Conservation (phyloP, 2,113 vertebrate species). For the Morone chrysops region DNA sequence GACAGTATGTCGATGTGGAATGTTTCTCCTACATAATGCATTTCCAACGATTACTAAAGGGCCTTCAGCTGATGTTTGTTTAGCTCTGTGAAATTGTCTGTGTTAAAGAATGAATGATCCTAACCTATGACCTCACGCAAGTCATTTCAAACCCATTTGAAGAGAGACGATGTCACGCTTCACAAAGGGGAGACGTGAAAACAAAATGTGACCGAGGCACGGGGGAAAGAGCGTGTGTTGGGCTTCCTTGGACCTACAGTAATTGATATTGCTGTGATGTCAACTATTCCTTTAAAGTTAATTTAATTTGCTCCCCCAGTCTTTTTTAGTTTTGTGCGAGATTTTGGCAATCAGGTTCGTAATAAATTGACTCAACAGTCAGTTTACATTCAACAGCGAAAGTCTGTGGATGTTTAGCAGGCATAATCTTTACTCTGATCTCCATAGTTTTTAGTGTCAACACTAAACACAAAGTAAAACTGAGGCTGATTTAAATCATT, state of each 20-base stretch:
- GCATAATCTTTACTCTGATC: background rate
- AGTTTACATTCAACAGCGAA: too few relatives aligned
- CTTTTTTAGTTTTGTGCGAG: background rate
- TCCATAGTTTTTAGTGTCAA: background rate
- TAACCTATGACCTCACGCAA: constrained; percentile 71
- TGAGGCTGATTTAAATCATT: too few relatives aligned
- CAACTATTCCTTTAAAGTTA: background rate
- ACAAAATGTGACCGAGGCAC: constrained; percentile 48
- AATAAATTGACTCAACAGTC: background rate
- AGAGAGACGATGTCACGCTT: constrained; percentile 35
- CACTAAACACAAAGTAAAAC: too few relatives aligned
- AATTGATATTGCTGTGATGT: background rate
- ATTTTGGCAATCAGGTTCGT: background rate
- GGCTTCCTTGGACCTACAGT: constrained; percentile 31
- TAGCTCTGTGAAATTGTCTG: constrained; percentile 67
- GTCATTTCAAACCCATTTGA: constrained; percentile 53
- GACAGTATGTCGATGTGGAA: constrained; percentile 70
- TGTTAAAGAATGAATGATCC: constrained; percentile 77
- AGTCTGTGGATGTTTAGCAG: background rate
- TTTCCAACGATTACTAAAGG: constrained; percentile 58
- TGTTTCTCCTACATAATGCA: constrained; percentile 60
- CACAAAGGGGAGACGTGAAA: constrained; percentile 47
- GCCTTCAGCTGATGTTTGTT: constrained; percentile 71
- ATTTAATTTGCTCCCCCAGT: background rate
- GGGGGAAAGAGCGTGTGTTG: background rate